Evolutionary conservation across 2,797 vertebrate species (phyloP), one percentile per base, ranked within the genome.

Genomic region (Enteromius treurensis): DNA sequence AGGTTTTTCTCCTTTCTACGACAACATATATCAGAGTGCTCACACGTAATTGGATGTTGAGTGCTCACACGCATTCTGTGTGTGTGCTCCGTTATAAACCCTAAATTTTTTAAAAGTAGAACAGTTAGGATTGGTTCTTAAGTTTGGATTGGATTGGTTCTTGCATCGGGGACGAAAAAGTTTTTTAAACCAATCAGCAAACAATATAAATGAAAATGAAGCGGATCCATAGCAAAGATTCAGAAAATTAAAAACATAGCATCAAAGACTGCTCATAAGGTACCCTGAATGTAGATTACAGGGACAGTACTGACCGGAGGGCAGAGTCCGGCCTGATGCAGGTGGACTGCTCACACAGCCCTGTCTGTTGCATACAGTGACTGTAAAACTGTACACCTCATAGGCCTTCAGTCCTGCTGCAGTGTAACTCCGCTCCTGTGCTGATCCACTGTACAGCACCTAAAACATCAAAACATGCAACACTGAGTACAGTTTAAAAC

Each of bases 291-390:
- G 17, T 78, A 32, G 29, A 34, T 78, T 6, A 2, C 29, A 47
- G 15, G 9, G 19, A 47, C 47, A 19, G 1, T 79, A 79, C 92
- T 94, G 94, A 98, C 98, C 97, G 92, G 96, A 92, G 86, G 96
- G 94, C 84, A 95, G 92, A 1, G 97, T 98, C 77, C 87, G 92
- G 83, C 95, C 96, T 51, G 86, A 73, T 87, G 91, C 92, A 0
- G 93, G 90, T 60, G 90, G 86, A 84, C 97, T 98, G 88, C 91
- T 95, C 47, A 96, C 90, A 87, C 97, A 99, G 8, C 95, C 97
- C 26, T 92, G 78, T 84, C 90, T 93, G 87, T 96, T 97, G 92
- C 97, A 99, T 87, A 98, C 88, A 6, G 96, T 96, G 67, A 98
- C 37, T 34, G 96, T 96, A 40, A 98, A 98, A 89, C 90, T 93